These are phyloP conservation scores for Cephus spinipes DNA, from an alignment of 2,888 invertebrate genomes.

Conservation along the genomic window DNA sequence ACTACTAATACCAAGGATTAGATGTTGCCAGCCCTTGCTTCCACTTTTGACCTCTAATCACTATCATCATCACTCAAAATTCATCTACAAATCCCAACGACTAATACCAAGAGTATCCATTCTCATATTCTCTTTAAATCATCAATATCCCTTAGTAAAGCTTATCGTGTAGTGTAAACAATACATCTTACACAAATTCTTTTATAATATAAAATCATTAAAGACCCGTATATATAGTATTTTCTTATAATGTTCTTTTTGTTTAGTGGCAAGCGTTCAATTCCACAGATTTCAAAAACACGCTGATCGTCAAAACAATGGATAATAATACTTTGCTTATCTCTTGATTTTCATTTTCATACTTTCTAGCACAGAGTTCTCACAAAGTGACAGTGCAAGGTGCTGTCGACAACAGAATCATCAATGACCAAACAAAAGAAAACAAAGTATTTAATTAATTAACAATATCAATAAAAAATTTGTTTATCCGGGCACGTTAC, in stretches of 20 bases:
- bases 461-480: neutral
- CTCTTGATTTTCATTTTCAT: neutral
- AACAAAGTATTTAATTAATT: too few relatives aligned
- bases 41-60: neutral
- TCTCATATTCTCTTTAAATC: neutral
- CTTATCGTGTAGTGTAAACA: neutral
- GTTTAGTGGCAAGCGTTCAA: neutral
- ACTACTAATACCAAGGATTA: neutral
- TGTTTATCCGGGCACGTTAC: neutral
- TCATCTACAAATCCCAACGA: neutral
- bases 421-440: too few relatives aligned
- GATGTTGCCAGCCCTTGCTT: neutral
- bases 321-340: neutral
- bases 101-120: neutral
- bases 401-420: neutral
- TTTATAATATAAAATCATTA: constrained; percentile 18
- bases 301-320: neutral
- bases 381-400: neutral
- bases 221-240: constrained; percentile 15
- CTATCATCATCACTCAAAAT: neutral
- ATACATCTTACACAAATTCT: constrained; percentile 9
- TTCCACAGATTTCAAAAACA: neutral
- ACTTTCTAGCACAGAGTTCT: neutral
- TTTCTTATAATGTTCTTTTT: neutral
- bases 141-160: neutral